phyloP scores from a whole-genome alignment of 2,888 invertebrate genomes.

The Epinotia nisella region DNA sequence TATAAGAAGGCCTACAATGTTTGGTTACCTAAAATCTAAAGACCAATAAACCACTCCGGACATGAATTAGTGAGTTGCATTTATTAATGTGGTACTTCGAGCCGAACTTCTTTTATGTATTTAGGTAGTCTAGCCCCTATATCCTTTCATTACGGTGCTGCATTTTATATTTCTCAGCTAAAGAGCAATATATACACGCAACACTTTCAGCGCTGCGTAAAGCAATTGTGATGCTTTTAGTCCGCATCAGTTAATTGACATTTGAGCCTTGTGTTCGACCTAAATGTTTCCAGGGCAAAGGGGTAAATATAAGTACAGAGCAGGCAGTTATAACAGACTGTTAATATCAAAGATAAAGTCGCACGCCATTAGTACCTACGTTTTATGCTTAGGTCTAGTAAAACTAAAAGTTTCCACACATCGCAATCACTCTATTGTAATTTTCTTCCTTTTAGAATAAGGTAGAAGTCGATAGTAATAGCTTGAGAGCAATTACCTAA shows the following conservation, averaged over 20 bases:
- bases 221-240: conserved; percentile 44
- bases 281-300: conserved; percentile 20
- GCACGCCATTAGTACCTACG: no score
- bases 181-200: conserved; percentile 35
- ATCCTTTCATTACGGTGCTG: conserved; percentile 15
- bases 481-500: no score
- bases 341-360: background rate
- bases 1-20: no score
- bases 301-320: conserved; percentile 2
- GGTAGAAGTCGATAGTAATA: no score
- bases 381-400: no score
- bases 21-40: no score
- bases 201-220: conserved; percentile 34
- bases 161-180: conserved; percentile 28
- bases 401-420: background rate
- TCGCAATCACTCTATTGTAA: no score
- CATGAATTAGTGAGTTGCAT: no score
- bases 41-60: no score
- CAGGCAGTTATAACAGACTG: background rate
- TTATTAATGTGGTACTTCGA: no score
- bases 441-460: no score
- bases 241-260: conserved; percentile 38
- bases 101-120: no score
- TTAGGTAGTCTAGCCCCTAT: background rate
- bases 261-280: conserved; percentile 31